Evolutionary conservation across 2,113 vertebrate genomes (phyloP).

Genomic region (Caloenas nicobarica): DNA sequence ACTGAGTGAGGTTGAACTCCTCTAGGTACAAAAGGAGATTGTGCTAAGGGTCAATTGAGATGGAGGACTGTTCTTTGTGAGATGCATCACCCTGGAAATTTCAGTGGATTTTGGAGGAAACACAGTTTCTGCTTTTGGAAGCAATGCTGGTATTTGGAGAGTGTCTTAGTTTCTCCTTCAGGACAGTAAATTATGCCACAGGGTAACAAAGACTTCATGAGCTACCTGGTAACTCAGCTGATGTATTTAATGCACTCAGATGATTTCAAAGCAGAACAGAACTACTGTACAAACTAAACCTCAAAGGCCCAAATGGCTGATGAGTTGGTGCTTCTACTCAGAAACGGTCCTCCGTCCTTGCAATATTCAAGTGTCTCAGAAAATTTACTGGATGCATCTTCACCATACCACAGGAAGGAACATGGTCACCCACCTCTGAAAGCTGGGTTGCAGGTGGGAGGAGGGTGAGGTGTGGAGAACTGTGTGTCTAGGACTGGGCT

Average conservation of each 20-base stretch:
- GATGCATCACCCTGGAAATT: not conserved
- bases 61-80: not conserved
- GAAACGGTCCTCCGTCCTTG: not conserved
- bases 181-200: not conserved
- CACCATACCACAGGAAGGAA: not conserved
- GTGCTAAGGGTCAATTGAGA: too few relatives aligned
- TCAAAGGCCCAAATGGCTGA: not conserved
- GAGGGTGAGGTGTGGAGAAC: not conserved
- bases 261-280: not conserved
- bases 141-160: not conserved
- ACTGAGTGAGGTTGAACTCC: not conserved
- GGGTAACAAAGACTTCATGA: not conserved
- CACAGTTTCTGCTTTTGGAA: not conserved
- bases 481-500: not conserved
- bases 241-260: accelerated
- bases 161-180: not conserved
- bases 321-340: not conserved
- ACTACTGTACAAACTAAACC: not conserved
- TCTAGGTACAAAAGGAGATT: not conserved
- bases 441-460: not conserved
- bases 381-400: not conserved
- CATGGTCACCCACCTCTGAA: not conserved
- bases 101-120: not conserved
- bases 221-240: not conserved
- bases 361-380: not conserved